A percentile compares a stretch with the other conserved stretches of the same genome.
Evolutionary conservation across 2,797 vertebrate species (phyloP).

Genomic region (Sebastiscus tertius): DNA sequence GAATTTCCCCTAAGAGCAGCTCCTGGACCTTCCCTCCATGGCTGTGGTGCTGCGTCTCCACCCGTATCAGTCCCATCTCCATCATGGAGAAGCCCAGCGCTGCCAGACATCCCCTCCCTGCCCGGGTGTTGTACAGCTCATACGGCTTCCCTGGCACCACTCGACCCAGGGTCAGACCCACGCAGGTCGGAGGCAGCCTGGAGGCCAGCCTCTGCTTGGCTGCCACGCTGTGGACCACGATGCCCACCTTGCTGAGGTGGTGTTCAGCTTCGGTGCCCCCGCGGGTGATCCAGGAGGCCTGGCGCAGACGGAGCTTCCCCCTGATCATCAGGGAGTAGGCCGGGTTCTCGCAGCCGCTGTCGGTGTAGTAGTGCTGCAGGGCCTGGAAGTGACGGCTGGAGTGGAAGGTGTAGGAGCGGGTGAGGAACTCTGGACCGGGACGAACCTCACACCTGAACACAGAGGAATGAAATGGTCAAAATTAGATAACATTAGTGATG

Average conservation of each 20-base stretch:
- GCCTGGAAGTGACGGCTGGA: conserved; percentile 87
- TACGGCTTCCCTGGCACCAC: conserved; percentile 81
- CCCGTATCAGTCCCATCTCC: conserved; percentile 87
- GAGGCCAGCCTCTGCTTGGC: conserved; percentile 79
- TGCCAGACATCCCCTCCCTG: conserved; percentile 79
- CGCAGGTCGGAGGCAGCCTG: conserved; percentile 79
- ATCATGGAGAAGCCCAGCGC: conserved; percentile 90
- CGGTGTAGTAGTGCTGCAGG: conserved; percentile 90
- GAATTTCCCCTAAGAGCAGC: conserved; percentile 90
- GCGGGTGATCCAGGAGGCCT: conserved; percentile 91
- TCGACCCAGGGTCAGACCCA: conserved; percentile 47
- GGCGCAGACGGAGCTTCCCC: conserved; percentile 88
- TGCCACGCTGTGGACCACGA: conserved; percentile 86
- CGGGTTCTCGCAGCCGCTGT: conserved; percentile 85
- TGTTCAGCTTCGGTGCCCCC: conserved; percentile 90
- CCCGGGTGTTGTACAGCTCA: conserved; percentile 86
- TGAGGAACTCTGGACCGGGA: conserved; percentile 92
- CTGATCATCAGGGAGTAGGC: conserved; percentile 89
- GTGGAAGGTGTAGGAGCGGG: conserved; percentile 90
- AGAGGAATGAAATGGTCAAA: neutral
- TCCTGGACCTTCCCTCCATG: conserved; percentile 84
- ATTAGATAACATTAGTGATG: neutral
- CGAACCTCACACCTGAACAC: conserved; percentile 89
- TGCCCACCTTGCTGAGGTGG: conserved; percentile 88
- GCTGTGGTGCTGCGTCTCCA: conserved; percentile 83